Evolutionary conservation across 2,113 vertebrate species (phyloP).

Genomic region (human): DNA sequence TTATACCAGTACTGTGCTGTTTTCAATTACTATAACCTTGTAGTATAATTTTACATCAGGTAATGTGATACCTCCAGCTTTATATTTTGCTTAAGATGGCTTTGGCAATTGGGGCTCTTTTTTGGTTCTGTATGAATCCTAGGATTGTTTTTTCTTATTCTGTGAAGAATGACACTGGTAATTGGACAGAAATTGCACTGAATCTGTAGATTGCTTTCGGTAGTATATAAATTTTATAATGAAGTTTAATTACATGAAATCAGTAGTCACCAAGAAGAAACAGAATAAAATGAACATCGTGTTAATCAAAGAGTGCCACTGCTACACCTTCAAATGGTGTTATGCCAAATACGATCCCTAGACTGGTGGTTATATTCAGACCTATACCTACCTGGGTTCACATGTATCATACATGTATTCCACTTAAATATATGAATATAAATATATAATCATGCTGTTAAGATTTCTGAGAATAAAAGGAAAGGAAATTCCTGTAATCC

Average conservation of each 20-base stretch:
- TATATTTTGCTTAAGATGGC: too few relatives aligned
- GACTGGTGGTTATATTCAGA: neutral
- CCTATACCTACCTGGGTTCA: neutral
- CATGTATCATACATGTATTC: neutral
- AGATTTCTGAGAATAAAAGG: constrained; percentile 6
- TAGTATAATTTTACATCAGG: too few relatives aligned
- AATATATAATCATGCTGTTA: neutral
- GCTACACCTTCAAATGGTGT: neutral
- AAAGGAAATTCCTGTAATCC: neutral
- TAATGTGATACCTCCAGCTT: too few relatives aligned
- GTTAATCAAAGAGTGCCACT: neutral
- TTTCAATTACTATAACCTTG: too few relatives aligned
- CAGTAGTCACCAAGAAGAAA: neutral
- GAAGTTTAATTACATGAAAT: neutral
- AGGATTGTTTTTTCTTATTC: too few relatives aligned
- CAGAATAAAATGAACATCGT: neutral
- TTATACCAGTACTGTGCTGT: too few relatives aligned
- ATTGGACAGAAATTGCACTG: too few relatives aligned
- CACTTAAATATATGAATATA: neutral
- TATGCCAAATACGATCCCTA: neutral
- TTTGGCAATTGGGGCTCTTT: too few relatives aligned
- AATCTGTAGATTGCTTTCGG: too few relatives aligned
- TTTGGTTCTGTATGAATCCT: too few relatives aligned
- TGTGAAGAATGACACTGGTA: too few relatives aligned
- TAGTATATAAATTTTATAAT: neutral